Conservation (phyloP, 2,888 invertebrate genomes). For the Linyphia triangularis region DNA sequence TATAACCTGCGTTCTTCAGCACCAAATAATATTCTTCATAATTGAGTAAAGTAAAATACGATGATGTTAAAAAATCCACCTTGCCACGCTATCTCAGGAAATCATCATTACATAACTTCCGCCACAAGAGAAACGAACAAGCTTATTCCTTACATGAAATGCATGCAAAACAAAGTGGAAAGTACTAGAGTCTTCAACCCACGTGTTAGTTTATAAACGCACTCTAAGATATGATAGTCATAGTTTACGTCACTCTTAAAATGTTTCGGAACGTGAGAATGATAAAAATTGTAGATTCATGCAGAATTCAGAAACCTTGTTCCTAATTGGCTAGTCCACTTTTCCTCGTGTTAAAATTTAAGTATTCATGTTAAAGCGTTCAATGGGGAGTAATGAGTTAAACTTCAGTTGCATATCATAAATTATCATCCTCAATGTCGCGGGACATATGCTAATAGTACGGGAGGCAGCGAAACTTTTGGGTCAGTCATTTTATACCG, state of each 20-base stretch:
- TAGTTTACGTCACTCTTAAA: neutral
- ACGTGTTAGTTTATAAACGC: neutral
- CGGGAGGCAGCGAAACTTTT: too few species aligned
- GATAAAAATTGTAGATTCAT: neutral
- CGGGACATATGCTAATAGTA: too few species aligned
- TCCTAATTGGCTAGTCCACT: neutral
- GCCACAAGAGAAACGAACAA: slow-evolving; percentile 16
- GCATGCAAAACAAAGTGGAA: slow-evolving; percentile 6
- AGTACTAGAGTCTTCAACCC: neutral
- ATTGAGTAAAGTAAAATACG: slow-evolving; percentile 42
- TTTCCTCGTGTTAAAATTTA: neutral
- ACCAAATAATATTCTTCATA: slow-evolving; percentile 45
- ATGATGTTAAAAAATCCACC: slow-evolving; percentile 11
- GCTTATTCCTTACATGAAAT: slow-evolving; percentile 16
- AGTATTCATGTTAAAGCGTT: slow-evolving; percentile 3
- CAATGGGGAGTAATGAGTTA: neutral
- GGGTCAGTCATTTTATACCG: too few species aligned
- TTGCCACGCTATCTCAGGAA: slow-evolving; percentile 49
- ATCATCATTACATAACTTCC: slow-evolving; percentile 37
- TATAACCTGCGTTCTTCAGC: slow-evolving; percentile 13
- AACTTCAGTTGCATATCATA: neutral
- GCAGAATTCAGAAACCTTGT: neutral
- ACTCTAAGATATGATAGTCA: neutral
- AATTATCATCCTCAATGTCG: too few species aligned
- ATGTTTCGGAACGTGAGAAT: neutral